Percentiles rank a stretch among this genome's conserved stretches.
Conservation (phyloP, 2,888 invertebrate genomes). For the Callinectes sapidus region DNA sequence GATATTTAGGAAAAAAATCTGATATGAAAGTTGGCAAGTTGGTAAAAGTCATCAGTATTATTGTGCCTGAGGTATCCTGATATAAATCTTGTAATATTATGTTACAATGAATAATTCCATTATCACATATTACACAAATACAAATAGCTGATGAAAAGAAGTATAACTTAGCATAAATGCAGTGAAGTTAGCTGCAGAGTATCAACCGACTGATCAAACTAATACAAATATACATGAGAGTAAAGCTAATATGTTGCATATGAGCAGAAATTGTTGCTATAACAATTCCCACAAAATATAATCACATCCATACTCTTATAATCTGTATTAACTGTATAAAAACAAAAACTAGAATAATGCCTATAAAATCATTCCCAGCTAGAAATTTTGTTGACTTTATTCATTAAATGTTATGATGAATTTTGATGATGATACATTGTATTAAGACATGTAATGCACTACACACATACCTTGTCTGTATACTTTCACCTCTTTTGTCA, state of each 20-base stretch:
- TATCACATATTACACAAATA: slow-evolving; percentile 21
- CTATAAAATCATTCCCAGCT: neutral
- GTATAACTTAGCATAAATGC: neutral
- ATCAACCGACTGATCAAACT: neutral
- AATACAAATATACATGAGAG: neutral
- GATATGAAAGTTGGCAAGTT: neutral
- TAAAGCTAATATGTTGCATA: neutral
- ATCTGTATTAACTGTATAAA: neutral
- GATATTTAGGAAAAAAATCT: neutral
- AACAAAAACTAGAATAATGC: too few relatives aligned
- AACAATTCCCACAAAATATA: neutral
- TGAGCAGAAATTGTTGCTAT: neutral
- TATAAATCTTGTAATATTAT: neutral
- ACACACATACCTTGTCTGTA: neutral
- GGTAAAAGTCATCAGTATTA: slow-evolving; percentile 3
- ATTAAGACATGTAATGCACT: neutral
- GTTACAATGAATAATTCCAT: neutral
- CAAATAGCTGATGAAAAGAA: neutral
- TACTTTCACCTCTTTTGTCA: neutral
- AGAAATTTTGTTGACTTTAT: neutral
- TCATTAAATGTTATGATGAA: neutral
- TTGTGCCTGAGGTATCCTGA: slow-evolving; percentile 18
- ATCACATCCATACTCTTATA: neutral
- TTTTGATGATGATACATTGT: neutral
- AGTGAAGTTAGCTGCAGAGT: neutral